These are phyloP conservation scores for Platerodrilus igneus DNA, from an alignment of 2,888 invertebrate genomes.

Conservation along the genomic window DNA sequence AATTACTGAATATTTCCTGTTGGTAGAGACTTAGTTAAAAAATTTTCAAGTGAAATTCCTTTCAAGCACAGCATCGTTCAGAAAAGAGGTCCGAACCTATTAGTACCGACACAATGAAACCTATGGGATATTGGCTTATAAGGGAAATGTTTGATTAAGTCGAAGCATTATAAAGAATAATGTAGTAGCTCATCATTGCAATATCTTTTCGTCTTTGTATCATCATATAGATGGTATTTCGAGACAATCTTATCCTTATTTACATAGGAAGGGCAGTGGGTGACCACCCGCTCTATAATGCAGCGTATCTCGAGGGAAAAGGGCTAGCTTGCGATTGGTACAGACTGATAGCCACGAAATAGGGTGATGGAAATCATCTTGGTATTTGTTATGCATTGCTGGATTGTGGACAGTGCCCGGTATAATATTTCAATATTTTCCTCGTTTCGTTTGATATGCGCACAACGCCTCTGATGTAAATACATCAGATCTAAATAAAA, in stretches of 20 bases:
- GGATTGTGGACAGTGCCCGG: constrained; percentile 46
- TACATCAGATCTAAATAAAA: constrained; percentile 32
- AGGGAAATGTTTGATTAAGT: constrained; percentile 23
- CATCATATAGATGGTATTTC: constrained; percentile 28
- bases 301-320: constrained; percentile 33
- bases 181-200: constrained; percentile 20
- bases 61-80: too few relatives aligned
- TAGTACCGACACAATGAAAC: too few relatives aligned
- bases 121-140: too few relatives aligned
- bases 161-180: constrained; percentile 23
- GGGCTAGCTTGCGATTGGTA: constrained; percentile 35
- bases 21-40: too few relatives aligned
- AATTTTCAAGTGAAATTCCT: too few relatives aligned
- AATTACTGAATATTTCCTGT: too few relatives aligned
- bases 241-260: constrained; percentile 36
- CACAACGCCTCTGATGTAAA: constrained; percentile 30
- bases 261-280: constrained; percentile 32
- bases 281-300: constrained; percentile 29
- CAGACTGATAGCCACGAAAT: constrained; percentile 36
- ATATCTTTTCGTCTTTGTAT: constrained; percentile 19
- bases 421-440: constrained; percentile 49
- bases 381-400: constrained; percentile 49
- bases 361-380: constrained; percentile 46
- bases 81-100: too few relatives aligned
- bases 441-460: constrained; percentile 28